Conservation (phyloP, 2,113 vertebrate genomes). For the Mustela nigripes region DNA sequence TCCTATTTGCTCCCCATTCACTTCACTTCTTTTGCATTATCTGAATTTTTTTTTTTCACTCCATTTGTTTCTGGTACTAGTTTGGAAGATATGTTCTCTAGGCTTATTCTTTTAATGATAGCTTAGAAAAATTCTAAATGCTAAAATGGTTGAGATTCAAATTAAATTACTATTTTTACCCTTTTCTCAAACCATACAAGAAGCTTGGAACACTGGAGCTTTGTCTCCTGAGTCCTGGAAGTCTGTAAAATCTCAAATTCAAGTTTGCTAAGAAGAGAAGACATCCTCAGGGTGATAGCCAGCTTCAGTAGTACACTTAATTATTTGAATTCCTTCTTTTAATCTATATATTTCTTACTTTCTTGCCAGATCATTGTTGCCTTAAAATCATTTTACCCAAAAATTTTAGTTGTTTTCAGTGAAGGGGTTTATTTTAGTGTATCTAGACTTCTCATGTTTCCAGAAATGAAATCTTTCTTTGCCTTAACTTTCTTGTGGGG, state of each 20-base stretch:
- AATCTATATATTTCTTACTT: not conserved
- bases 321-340: slow-evolving; percentile 32
- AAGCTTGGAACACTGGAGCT: not conserved
- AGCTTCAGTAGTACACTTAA: not conserved
- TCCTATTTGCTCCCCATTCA: not conserved
- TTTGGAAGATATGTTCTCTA: slow-evolving; percentile 1
- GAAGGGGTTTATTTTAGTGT: not conserved
- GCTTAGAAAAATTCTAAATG: slow-evolving; percentile 11
- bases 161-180: slow-evolving; percentile 13
- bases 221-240: not conserved
- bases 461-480: slow-evolving; percentile 36
- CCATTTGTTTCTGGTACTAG: not conserved
- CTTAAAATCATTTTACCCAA: not conserved
- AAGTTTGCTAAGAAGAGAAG: not conserved
- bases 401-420: not conserved
- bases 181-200: slow-evolving; percentile 8
- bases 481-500: not conserved
- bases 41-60: slow-evolving; percentile 30
- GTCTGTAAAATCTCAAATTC: slow-evolving; percentile 4
- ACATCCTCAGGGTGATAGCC: not conserved
- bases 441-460: slow-evolving; percentile 5
- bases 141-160: slow-evolving; percentile 9
- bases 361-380: not conserved
- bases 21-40: not conserved
- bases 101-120: not conserved